These are phyloP conservation scores for Mythimna albipuncta DNA, from an alignment of 2,888 invertebrate species.

Conservation along the genomic window DNA sequence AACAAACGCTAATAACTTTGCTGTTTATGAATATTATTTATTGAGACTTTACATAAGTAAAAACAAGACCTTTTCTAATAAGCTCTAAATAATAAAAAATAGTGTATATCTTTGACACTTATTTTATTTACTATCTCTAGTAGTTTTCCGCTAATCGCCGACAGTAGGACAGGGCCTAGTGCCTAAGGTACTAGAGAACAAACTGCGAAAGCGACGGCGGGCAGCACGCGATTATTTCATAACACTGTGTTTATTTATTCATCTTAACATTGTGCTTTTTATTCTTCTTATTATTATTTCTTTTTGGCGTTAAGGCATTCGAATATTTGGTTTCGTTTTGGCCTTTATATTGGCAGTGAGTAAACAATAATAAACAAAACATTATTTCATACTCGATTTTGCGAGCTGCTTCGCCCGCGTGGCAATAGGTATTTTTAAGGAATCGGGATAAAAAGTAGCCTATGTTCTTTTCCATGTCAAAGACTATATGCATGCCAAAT, in stretches of 20 bases:
- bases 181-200: constrained; percentile 4
- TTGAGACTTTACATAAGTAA: no score
- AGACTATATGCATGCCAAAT: no score
- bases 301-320: constrained; percentile 12
- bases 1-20: no score
- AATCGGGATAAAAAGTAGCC: no score
- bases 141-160: background rate
- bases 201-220: constrained; percentile 27
- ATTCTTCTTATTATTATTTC: background rate
- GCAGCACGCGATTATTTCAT: constrained; percentile 40
- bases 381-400: background rate
- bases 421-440: no score
- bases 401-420: no score
- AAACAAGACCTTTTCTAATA: no score
- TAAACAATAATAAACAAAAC: background rate
- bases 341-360: no score
- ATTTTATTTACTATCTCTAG: background rate
- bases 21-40: no score
- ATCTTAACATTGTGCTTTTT: constrained; percentile 14
- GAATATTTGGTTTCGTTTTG: constrained; percentile 11
- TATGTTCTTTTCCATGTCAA: no score
- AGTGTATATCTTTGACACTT: no score
- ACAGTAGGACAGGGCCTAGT: background rate
- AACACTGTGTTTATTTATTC: constrained; percentile 24
- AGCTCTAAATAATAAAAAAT: no score